Conservation (phyloP, 2,888 invertebrate genomes). For the Sthenelais limicola region DNA sequence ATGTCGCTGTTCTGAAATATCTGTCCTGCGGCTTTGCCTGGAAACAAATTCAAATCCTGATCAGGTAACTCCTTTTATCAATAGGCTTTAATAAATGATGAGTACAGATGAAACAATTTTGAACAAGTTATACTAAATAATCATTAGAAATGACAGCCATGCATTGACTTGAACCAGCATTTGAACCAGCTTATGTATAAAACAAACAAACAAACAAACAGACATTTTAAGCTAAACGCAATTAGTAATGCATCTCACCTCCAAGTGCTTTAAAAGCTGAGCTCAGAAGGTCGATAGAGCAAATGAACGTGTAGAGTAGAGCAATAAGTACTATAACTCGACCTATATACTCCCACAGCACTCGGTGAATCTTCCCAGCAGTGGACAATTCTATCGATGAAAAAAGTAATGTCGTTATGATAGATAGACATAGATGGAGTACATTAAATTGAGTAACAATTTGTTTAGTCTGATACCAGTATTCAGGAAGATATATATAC, state of each 20-base stretch:
- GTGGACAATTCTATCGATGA: conserved; percentile 1
- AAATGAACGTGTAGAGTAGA: conserved; percentile 48
- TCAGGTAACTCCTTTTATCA: too few relatives aligned
- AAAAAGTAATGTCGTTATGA: neutral
- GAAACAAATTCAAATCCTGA: neutral
- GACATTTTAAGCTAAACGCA: conserved; percentile 1
- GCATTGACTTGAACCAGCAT: too few relatives aligned
- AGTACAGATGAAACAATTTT: too few relatives aligned
- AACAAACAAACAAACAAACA: too few relatives aligned
- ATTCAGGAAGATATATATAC: too few relatives aligned
- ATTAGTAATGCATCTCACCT: conserved; percentile 36
- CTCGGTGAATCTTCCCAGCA: neutral
- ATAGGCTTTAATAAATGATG: neutral
- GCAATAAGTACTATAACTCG: conserved; percentile 14
- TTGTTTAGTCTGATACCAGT: too few relatives aligned
- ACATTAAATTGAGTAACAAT: too few relatives aligned
- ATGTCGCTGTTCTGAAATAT: conserved; percentile 68
- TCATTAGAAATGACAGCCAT: too few relatives aligned
- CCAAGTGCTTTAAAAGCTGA: conserved; percentile 48
- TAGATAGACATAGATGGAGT: neutral
- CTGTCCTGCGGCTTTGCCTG: conserved; percentile 57
- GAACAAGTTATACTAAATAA: too few relatives aligned
- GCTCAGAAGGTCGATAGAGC: conserved; percentile 47
- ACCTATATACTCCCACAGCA: neutral
- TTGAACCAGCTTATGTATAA: too few relatives aligned